Evolutionary conservation across 1,140 invertebrate species (phyloP), one percentile per base, ranked within the genome.

Genomic region (Ooceraea biroi): DNA sequence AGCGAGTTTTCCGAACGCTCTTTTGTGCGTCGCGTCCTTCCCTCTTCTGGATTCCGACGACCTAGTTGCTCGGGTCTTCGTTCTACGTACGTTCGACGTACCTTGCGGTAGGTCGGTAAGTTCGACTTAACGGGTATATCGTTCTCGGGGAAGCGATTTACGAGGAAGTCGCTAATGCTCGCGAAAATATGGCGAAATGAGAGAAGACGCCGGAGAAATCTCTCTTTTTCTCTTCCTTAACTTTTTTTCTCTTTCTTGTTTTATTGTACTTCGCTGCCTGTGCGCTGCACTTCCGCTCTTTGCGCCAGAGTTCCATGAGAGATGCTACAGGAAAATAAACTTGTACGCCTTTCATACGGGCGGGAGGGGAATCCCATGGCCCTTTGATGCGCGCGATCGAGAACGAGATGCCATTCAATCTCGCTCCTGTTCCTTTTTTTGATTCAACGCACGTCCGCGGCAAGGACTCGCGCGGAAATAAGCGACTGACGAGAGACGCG

Each of bases 81-180:
- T 65, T 71, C n/a, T 14, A n/a, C n/a, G n/a, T 36, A 55, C 41
- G 50, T 25, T 69, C 30, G 11, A 41, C 52, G n/a, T 65, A 60
- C 57, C 46, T 30, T 36, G 7, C 48, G 73, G 19, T 69, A 71
- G 50, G 27, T 61, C 61, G 61, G n/a, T 46, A 83, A 73, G 78
- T 63, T 50, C 69, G 60, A 85, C 61, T 77, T 84, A 58, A 25
- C 72, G 46, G 66, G 50, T 85, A 85, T 77, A 85, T 85, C 82
- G 83, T 71, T 85, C 36, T 17, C 55, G 27, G 7, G 12, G 55
- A 77, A 55, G 50, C 84, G 84, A 83, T 83, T 85, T 85, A 85
- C 63, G 65, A n/a, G 50, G 57, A 71, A 85, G 63, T 85, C 68
- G 82, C 73, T 85, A 85, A 85, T 85, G 84, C 74, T 83, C 36